Evolutionary conservation across 2,888 invertebrate genomes (phyloP), one percentile per base, ranked within the genome.

Genomic region (Pogonocherus hispidulus): DNA sequence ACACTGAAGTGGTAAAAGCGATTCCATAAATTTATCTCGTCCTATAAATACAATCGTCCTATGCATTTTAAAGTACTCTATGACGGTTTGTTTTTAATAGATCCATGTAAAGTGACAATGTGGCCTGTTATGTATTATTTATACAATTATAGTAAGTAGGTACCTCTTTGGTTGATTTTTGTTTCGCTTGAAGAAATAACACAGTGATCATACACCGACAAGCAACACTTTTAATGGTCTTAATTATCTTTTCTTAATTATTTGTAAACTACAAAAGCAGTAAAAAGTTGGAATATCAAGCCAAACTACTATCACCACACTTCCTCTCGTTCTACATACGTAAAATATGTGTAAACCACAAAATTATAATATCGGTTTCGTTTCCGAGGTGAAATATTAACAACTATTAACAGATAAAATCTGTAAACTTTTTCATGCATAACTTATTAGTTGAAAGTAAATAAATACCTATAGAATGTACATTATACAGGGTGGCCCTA

Each of bases 221-320:
- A n/a, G 14, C n/a, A n/a, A 41, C n/a, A 27, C 14, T 14, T 41
- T 41, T 41, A 41, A 41, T 41, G 11, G 16, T 3, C 14, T 41
- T 41, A 41, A 41, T 41, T 41, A 41, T 14, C 16, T n/a, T 41
- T n/a, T 41, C n/a, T 41, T 41, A 41, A 41, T 41, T 41, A 41
- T 41, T n/a, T 16, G 11, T 11, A 37, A 2, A 37, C 37, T 37
- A n/a, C 41, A n/a, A 41, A 9, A n/a, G 16, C 11, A 14, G 14
- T n/a, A 41, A 41, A 41, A 41, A 41, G 14, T 14, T 41, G n/a
- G 41, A n/a, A 41, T 41, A 5, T n/a, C n/a, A 41, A 2, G 1
- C 16, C 16, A 41, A 41, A 41, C 41, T 14, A 16, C n/a, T 41
- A 41, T 41, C n/a, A 41, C 41, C 14, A 20, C 20, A 49, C 49